Percentiles rank a stretch among this genome's conserved stretches.
Evolutionary conservation across 2,113 vertebrate genomes (phyloP).

Genomic region (Myodes glareolus): DNA sequence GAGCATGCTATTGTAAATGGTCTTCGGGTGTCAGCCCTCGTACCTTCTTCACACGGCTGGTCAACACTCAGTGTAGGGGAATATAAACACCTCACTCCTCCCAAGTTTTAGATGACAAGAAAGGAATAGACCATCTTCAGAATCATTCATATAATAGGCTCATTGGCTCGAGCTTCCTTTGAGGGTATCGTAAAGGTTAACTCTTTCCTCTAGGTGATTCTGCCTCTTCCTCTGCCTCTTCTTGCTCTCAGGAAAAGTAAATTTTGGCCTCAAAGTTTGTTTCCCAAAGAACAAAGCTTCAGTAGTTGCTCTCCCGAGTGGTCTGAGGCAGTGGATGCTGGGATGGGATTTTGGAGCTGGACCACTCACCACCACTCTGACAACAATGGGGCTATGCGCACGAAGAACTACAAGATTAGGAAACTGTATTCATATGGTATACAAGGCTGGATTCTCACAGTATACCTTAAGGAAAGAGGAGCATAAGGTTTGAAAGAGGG

Average conservation of each 20-base stretch:
- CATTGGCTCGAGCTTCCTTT: background rate
- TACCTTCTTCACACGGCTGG: background rate
- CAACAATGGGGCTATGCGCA: background rate
- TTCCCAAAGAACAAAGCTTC: background rate
- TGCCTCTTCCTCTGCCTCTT: background rate
- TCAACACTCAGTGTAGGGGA: background rate
- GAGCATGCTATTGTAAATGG: background rate
- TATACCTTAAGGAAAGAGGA: background rate
- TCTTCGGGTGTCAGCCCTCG: background rate
- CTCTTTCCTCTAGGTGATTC: background rate
- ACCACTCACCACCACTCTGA: background rate
- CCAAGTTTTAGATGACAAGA: background rate
- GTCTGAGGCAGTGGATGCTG: background rate
- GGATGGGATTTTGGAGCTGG: background rate
- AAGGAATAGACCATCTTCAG: background rate
- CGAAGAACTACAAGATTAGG: background rate
- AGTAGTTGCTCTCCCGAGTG: background rate
- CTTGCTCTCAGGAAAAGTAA: background rate
- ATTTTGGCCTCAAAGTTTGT: background rate
- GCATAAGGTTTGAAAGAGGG: background rate
- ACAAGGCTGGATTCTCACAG: background rate
- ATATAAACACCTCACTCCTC: background rate
- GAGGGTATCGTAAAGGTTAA: background rate
- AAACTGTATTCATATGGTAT: background rate
- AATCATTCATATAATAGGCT: background rate